Percentiles rank a stretch among this genome's conserved stretches.
Conservation (phyloP, 2,888 invertebrate species). For the Lasioglossum figueresi region DNA sequence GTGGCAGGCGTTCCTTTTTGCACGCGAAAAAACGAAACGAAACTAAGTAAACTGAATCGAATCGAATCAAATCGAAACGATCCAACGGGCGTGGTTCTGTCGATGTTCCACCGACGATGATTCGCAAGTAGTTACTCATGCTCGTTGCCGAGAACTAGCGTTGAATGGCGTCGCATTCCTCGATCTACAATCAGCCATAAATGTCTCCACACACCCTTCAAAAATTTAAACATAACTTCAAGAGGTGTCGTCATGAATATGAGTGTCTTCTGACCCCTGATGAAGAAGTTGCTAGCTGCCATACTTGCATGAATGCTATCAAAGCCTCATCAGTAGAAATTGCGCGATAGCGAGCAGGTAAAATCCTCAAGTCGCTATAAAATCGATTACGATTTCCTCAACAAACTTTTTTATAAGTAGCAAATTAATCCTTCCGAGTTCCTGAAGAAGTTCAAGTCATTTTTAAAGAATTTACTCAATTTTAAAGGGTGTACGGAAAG, state of each 20-base stretch:
- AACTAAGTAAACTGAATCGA: background rate
- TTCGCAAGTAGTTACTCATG: conserved; percentile 12
- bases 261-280: too few relatives aligned
- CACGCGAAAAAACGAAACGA: background rate
- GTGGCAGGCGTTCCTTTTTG: conserved; percentile 30
- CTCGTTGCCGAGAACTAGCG: conserved; percentile 1
- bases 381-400: background rate
- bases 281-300: too few relatives aligned
- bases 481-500: background rate
- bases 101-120: conserved; percentile 41
- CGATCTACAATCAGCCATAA: background rate
- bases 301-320: too few relatives aligned
- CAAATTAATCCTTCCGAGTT: background rate
- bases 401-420: too few relatives aligned
- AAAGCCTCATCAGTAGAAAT: background rate
- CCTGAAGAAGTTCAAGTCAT: background rate
- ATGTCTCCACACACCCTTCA: background rate
- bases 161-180: background rate
- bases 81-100: conserved; percentile 58
- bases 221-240: background rate
- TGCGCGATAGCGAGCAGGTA: background rate
- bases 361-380: background rate
- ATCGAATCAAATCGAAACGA: conserved; percentile 16
- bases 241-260: too few relatives aligned
- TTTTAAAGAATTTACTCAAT: background rate